phyloP scores from a whole-genome alignment of 2,797 vertebrate species.

The Propithecus deckenii region DNA sequence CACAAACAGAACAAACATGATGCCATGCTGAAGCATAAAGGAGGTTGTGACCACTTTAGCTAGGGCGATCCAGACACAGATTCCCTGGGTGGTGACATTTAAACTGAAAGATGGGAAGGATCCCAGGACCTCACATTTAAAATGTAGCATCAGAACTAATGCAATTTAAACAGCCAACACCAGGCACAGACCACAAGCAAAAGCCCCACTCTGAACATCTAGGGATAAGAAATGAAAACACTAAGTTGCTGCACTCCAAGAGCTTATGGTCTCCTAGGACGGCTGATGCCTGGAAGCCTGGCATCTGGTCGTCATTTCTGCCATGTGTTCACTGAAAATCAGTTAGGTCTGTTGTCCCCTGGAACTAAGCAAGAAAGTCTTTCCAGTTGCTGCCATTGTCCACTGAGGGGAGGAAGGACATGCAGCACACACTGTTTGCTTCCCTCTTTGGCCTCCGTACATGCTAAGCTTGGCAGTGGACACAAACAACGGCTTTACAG shows the following conservation, averaged over 20 bases:
- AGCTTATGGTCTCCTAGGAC: not conserved
- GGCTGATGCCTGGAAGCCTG: not conserved
- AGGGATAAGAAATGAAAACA: not conserved
- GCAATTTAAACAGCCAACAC: not conserved
- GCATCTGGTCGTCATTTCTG: not conserved
- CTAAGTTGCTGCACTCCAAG: rapidly evolving
- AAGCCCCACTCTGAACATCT: not conserved
- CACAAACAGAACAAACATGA: not conserved
- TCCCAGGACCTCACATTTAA: not conserved
- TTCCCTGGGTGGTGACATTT: not conserved
- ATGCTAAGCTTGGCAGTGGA: not conserved
- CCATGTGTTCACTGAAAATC: not conserved
- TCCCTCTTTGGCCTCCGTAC: not conserved
- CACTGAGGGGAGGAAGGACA: not conserved
- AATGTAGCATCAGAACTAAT: not conserved
- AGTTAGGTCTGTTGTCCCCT: not conserved
- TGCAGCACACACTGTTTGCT: not conserved
- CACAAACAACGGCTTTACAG: not conserved
- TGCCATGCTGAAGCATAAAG: not conserved
- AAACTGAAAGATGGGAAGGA: not conserved
- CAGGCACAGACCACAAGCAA: not conserved
- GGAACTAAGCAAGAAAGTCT: not conserved
- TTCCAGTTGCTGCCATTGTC: not conserved
- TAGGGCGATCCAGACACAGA: not conserved
- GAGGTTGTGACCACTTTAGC: not conserved